phyloP scores from a whole-genome alignment of 2,113 vertebrate species.

The Morone chrysops region DNA sequence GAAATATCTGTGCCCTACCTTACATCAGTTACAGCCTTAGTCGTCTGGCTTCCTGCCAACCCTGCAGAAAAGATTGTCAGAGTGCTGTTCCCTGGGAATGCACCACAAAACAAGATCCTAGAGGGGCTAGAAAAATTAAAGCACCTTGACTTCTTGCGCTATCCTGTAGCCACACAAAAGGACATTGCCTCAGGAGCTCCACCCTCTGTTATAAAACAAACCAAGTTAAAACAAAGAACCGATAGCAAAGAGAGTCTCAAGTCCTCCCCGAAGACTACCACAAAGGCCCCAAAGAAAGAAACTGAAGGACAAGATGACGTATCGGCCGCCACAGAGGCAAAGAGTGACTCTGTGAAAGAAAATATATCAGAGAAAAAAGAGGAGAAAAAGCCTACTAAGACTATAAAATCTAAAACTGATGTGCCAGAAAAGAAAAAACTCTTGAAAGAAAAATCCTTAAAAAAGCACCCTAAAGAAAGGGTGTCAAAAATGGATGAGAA shows the following conservation, averaged over 20 bases:
- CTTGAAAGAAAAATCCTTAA: conserved; percentile 92
- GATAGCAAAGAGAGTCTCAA: conserved; percentile 99
- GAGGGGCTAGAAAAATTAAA: conserved; percentile 97
- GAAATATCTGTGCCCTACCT: conserved; percentile 99
- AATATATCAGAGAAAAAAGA: conserved; percentile 87
- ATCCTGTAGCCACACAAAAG: conserved; percentile 95
- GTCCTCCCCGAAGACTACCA: conserved; percentile 88
- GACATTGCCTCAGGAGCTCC: conserved; percentile 90
- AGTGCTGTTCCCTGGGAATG: conserved; percentile 98
- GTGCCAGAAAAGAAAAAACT: conserved; percentile 94
- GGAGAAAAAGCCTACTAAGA: conserved; percentile 87
- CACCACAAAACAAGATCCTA: conserved; percentile 97
- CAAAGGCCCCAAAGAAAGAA: conserved; percentile 90
- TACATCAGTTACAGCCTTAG: conserved; percentile 95
- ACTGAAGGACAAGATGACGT: conserved; percentile 86
- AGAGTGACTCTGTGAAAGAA: conserved; percentile 89
- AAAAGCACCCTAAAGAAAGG: conserved; percentile 95
- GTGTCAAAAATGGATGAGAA: conserved; percentile 96
- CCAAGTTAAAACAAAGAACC: conserved; percentile 94
- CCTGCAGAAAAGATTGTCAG: conserved; percentile 96
- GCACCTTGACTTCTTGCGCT: conserved; percentile 95
- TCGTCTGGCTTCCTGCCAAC: conserved; percentile 96
- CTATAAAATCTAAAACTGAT: conserved; percentile 88
- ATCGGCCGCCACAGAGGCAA: conserved; percentile 84
- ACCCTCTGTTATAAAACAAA: conserved; percentile 90